Percentiles rank a stretch among this genome's conserved stretches.
Conservation (phyloP, 2,797 vertebrate species). For the Sciurus carolinensis region DNA sequence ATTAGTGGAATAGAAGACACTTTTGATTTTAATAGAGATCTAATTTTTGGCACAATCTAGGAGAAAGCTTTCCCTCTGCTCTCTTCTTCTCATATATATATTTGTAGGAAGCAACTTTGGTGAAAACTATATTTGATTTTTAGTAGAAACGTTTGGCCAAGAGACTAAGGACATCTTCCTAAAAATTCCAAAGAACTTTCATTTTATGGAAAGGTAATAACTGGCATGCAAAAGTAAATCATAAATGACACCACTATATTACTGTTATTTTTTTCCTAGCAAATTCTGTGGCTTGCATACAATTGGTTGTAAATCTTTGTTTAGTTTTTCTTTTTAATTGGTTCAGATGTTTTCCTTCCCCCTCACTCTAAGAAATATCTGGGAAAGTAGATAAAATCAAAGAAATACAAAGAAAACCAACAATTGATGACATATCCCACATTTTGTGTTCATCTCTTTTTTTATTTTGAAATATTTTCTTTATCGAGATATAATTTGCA, state of each 20-base stretch:
- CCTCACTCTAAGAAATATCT: background rate
- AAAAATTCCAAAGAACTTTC: constrained; percentile 38
- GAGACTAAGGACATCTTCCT: background rate
- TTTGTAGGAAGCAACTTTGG: background rate
- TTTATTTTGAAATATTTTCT: background rate
- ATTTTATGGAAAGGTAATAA: background rate
- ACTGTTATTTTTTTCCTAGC: background rate
- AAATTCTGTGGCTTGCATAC: background rate
- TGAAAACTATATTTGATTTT: constrained; percentile 17
- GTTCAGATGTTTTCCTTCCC: too few relatives aligned
- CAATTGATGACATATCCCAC: background rate
- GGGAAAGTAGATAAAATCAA: constrained; percentile 33
- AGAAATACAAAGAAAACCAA: background rate
- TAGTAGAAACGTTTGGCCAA: background rate
- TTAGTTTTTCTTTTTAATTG: background rate
- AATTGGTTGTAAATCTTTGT: background rate
- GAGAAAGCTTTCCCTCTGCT: background rate
- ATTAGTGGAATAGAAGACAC: background rate
- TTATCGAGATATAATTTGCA: background rate
- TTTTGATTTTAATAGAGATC: background rate
- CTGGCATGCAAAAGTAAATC: background rate
- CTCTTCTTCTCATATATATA: background rate
- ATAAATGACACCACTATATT: background rate
- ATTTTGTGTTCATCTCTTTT: background rate
- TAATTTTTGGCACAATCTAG: constrained; percentile 15